phyloP scores from a whole-genome alignment of 1,140 invertebrate species.

The Octopus sinensis region DNA sequence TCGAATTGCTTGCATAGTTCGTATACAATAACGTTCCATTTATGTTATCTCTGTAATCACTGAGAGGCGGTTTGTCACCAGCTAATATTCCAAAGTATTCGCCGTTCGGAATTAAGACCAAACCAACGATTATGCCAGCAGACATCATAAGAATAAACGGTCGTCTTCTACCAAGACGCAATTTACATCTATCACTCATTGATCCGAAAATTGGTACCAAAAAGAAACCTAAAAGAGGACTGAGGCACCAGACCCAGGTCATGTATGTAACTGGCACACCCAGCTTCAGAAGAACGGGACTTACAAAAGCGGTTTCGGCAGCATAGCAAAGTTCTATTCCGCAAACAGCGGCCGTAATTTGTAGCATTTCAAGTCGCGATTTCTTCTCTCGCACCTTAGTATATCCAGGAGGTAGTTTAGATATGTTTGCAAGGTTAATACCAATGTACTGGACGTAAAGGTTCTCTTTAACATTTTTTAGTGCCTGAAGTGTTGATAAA shows the following conservation, averaged over 20 bases:
- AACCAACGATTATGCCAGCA: conserved; percentile 72
- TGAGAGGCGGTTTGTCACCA: conserved; percentile 64
- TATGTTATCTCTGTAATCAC: neutral
- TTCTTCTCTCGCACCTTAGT: conserved; percentile 61
- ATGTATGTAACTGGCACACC: conserved; percentile 86
- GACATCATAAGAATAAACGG: conserved; percentile 89
- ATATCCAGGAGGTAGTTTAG: conserved; percentile 20
- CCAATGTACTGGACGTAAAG: conserved; percentile 39
- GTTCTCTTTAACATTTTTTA: conserved; percentile 38
- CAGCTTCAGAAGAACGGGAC: conserved; percentile 87
- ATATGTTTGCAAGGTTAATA: conserved; percentile 29
- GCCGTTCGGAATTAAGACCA: conserved; percentile 76
- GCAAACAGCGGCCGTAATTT: conserved; percentile 90
- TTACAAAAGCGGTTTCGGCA: conserved; percentile 94
- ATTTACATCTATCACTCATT: conserved; percentile 82
- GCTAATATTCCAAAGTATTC: conserved; percentile 76
- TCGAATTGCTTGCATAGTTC: neutral
- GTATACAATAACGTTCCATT: neutral
- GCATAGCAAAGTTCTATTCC: conserved; percentile 97
- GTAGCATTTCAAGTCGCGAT: conserved; percentile 75
- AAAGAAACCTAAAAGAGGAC: conserved; percentile 73
- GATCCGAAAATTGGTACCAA: conserved; percentile 88
- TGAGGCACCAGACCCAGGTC: conserved; percentile 92
- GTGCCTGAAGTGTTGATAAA: conserved; percentile 37
- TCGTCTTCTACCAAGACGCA: conserved; percentile 76